phyloP scores from a whole-genome alignment of 1,140 invertebrate genomes.

The Lasioglossum albipes region DNA sequence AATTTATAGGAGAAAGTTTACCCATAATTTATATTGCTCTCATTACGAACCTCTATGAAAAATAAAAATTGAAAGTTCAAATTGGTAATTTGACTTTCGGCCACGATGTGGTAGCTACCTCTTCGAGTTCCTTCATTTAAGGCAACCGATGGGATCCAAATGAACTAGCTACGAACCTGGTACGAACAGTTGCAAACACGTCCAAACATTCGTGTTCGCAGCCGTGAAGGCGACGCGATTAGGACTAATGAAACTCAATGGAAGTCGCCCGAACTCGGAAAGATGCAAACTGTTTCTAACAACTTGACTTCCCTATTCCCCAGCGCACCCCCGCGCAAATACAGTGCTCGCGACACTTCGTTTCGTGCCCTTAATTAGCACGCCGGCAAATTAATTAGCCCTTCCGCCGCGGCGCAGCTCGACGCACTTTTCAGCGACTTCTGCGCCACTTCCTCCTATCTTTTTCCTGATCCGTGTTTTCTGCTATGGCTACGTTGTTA shows the following conservation, averaged over 20 bases:
- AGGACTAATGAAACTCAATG: conserved; percentile 30
- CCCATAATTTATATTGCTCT: too few relatives aligned
- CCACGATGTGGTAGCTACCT: too few relatives aligned
- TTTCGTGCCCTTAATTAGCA: conserved; percentile 45
- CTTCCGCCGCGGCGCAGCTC: neutral
- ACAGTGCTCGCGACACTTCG: conserved; percentile 19
- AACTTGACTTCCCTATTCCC: neutral
- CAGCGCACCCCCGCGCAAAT: neutral
- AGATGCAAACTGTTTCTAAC: conserved; percentile 19
- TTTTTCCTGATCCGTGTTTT: conserved; percentile 16
- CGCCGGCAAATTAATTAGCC: conserved; percentile 51
- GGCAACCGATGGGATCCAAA: too few relatives aligned
- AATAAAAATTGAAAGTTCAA: too few relatives aligned
- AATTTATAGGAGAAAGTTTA: too few relatives aligned
- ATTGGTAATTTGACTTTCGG: too few relatives aligned
- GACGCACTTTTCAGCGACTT: conserved; percentile 31
- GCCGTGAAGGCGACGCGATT: conserved; percentile 15
- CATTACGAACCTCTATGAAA: too few relatives aligned
- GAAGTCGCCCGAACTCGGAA: conserved; percentile 15
- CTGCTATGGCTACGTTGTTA: conserved; percentile 15
- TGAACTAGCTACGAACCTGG: neutral
- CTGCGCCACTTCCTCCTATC: conserved; percentile 30
- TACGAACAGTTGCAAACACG: neutral
- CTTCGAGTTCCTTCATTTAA: too few relatives aligned
- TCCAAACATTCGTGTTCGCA: neutral